Evolutionary conservation across 2,888 invertebrate genomes (phyloP).

Genomic region (Hypolimnas misippus): DNA sequence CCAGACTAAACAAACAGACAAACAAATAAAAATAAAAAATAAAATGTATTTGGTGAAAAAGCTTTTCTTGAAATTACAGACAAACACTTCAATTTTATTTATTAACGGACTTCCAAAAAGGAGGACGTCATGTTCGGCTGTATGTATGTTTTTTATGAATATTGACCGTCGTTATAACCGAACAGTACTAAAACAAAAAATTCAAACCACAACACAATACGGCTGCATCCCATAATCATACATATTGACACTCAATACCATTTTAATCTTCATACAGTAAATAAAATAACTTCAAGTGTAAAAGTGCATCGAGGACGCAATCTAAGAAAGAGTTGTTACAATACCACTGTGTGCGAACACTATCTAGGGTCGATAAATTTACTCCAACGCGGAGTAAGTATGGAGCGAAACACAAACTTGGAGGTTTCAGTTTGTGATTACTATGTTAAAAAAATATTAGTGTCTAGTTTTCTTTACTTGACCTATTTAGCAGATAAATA

Average conservation of each 20-base stretch:
- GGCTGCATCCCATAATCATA: neutral
- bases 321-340: slow-evolving; percentile 32
- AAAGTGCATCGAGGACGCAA: slow-evolving; percentile 18
- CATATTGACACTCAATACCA: neutral
- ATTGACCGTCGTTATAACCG: too few relatives aligned
- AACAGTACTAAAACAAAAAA: too few relatives aligned
- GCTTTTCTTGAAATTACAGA: too few relatives aligned
- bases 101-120: too few relatives aligned
- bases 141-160: too few relatives aligned
- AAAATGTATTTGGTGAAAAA: too few relatives aligned
- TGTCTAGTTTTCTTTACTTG: too few relatives aligned
- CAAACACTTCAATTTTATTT: too few relatives aligned
- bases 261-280: neutral
- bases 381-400: neutral
- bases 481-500: too few relatives aligned
- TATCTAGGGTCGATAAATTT: slow-evolving; percentile 26
- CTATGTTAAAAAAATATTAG: neutral
- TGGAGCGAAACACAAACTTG: slow-evolving; percentile 2
- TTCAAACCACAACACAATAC: neutral
- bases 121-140: too few relatives aligned
- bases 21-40: too few relatives aligned
- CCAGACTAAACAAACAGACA: too few relatives aligned
- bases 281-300: slow-evolving; percentile 7
- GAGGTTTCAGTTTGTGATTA: neutral
- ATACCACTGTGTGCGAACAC: slow-evolving; percentile 13